These are phyloP conservation scores for Protonemura montana DNA, from an alignment of 2,888 invertebrate species.

Conservation along the genomic window DNA sequence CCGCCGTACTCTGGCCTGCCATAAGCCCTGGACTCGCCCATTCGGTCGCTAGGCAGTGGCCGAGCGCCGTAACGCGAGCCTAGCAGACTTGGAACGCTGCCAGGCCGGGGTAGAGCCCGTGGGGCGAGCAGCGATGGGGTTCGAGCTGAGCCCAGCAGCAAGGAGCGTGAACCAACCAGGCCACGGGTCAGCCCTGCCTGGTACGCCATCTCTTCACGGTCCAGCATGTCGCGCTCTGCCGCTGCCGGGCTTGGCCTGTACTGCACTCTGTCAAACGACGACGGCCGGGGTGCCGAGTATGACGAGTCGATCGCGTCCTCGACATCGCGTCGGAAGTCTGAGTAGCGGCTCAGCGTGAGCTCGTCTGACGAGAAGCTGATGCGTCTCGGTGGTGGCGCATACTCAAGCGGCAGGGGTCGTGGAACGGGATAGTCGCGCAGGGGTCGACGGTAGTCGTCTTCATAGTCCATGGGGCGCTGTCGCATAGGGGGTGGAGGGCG, in stretches of 20 bases:
- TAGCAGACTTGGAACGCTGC: background rate
- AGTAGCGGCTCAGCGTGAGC: conserved; percentile 50
- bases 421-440: conserved; percentile 32
- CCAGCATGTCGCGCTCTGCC: conserved; percentile 43
- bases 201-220: conserved; percentile 48
- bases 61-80: background rate
- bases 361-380: conserved; percentile 50
- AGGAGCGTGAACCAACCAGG: conserved; percentile 38
- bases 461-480: conserved; percentile 43
- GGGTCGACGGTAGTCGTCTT: conserved; percentile 44
- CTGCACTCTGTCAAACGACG: background rate
- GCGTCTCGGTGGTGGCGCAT: conserved; percentile 40
- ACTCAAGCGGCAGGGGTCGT: conserved; percentile 39
- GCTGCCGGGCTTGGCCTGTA: conserved; percentile 38
- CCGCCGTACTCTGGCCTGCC: background rate
- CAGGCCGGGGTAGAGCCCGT: background rate
- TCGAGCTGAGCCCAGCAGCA: background rate
- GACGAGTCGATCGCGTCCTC: conserved; percentile 52
- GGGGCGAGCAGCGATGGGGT: background rate
- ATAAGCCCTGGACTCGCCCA: background rate
- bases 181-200: conserved; percentile 48
- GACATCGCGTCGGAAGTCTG: conserved; percentile 52
- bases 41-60: background rate
- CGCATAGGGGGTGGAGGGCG: conserved; percentile 47
- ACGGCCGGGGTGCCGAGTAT: conserved; percentile 43